phyloP scores from a whole-genome alignment of 2,113 vertebrate species.

The Seriola rivoliana region DNA sequence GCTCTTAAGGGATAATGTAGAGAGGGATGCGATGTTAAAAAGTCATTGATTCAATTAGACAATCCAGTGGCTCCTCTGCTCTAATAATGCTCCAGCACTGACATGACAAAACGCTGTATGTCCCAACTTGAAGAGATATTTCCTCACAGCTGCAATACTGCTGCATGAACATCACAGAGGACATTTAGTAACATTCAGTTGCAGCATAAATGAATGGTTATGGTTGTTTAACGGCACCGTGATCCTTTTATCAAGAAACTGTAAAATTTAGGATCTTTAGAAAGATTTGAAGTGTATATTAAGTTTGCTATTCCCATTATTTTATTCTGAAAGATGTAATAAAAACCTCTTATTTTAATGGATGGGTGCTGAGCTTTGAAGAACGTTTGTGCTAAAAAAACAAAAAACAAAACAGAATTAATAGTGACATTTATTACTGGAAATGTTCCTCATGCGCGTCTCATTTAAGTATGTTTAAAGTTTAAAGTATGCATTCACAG shows the following conservation, averaged over 20 bases:
- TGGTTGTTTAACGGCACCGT: slow-evolving; percentile 8
- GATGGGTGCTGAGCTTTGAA: background rate
- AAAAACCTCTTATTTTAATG: background rate
- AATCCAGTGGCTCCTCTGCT: slow-evolving; percentile 45
- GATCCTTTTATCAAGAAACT: slow-evolving; percentile 3
- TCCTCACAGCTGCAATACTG: slow-evolving; percentile 4
- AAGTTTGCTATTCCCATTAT: background rate
- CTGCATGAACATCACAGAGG: background rate
- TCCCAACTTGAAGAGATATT: slow-evolving; percentile 19
- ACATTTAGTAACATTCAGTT: slow-evolving; percentile 15
- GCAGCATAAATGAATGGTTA: slow-evolving; percentile 17
- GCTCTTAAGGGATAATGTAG: slow-evolving; percentile 45
- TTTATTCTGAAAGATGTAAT: slow-evolving; percentile 1
- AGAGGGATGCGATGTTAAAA: slow-evolving; percentile 42
- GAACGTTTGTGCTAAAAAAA: slow-evolving; percentile 14
- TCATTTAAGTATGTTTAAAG: background rate
- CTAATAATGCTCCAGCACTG: slow-evolving; percentile 34
- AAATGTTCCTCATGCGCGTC: background rate
- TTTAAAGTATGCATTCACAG: background rate
- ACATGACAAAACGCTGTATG: background rate
- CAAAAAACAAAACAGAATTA: background rate
- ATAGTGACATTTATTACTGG: background rate
- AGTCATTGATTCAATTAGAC: slow-evolving; percentile 57
- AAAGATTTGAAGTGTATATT: slow-evolving; percentile 14
- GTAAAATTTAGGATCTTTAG: slow-evolving; percentile 10